phyloP scores from a whole-genome alignment of 2,888 invertebrate genomes.

The Drosophila aldrichi region DNA sequence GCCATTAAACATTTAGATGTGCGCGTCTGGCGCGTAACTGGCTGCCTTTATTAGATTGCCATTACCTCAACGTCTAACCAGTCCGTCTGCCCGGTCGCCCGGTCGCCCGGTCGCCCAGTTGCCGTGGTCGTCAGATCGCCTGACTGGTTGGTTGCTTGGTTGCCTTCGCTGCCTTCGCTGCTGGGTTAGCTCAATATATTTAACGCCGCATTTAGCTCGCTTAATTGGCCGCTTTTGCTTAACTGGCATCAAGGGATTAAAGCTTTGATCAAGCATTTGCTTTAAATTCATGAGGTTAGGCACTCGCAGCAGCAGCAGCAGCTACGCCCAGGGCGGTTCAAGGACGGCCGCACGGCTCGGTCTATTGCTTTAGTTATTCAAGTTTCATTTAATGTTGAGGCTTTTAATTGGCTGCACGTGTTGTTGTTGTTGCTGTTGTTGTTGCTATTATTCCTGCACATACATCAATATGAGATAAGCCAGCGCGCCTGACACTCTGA shows the following conservation, averaged over 20 bases:
- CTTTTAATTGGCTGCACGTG: constrained; percentile 59
- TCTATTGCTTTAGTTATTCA: constrained; percentile 50
- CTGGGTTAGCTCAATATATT: constrained; percentile 54
- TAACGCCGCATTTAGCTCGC: constrained; percentile 72
- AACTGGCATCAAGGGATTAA: constrained; percentile 75
- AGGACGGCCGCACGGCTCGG: constrained; percentile 54
- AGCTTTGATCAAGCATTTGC: constrained; percentile 74
- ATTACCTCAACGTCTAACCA: constrained; percentile 44
- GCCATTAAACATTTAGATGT: constrained; percentile 70
- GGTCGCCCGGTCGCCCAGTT: constrained; percentile 13
- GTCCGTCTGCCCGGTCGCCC: constrained; percentile 25
- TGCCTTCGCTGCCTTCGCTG: constrained; percentile 19
- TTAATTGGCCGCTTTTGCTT: constrained; percentile 73
- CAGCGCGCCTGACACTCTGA: constrained; percentile 58
- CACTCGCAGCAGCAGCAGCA: constrained; percentile 4
- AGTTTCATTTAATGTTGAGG: constrained; percentile 69
- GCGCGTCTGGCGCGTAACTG: constrained; percentile 59
- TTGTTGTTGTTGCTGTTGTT: constrained; percentile 13
- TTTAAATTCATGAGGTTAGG: constrained; percentile 66
- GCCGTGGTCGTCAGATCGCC: constrained; percentile 11
- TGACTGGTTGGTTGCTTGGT: constrained; percentile 9
- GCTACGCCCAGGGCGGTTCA: constrained; percentile 34
- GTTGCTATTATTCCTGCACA: constrained; percentile 26
- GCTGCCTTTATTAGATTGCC: constrained; percentile 68
- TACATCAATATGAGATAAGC: constrained; percentile 72